phyloP scores from a whole-genome alignment of 2,797 vertebrate genomes.

The Cynodonichthys magdalenae region DNA sequence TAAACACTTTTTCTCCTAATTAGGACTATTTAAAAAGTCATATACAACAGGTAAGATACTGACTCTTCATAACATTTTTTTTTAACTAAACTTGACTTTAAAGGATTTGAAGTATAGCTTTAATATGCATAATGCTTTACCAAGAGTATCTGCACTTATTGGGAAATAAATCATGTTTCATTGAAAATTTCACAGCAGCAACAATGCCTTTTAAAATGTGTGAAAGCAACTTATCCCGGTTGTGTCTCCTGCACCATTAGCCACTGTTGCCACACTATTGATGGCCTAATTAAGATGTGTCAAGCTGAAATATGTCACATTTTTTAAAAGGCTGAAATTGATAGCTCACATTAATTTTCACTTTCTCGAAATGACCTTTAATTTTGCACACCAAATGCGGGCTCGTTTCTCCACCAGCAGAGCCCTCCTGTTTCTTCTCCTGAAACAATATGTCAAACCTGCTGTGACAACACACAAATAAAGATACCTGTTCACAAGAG shows the following conservation, averaged over 20 bases:
- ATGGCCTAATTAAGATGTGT: slow-evolving; percentile 83
- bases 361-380: slow-evolving; percentile 78
- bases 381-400: slow-evolving; percentile 61
- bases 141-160: neutral
- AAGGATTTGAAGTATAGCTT: too few relatives aligned
- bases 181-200: neutral
- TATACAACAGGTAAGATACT: neutral
- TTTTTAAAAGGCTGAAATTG: slow-evolving; percentile 74
- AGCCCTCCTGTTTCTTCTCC: slow-evolving; percentile 36
- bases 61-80: neutral
- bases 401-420: slow-evolving; percentile 51
- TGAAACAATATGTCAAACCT: slow-evolving; percentile 67
- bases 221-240: slow-evolving; percentile 60
- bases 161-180: slow-evolving; percentile 19
- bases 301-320: slow-evolving; percentile 77
- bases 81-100: neutral
- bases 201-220: slow-evolving; percentile 36
- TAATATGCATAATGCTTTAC: neutral
- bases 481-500: slow-evolving; percentile 15
- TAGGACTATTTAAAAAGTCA: too few relatives aligned
- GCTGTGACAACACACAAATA: slow-evolving; percentile 48
- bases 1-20: too few relatives aligned
- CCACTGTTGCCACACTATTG: slow-evolving; percentile 73
- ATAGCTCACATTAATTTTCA: slow-evolving; percentile 81
- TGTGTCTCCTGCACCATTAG: slow-evolving; percentile 76